Evolutionary conservation across 2,113 vertebrate species (phyloP).

Genomic region (Bufo bufo): DNA sequence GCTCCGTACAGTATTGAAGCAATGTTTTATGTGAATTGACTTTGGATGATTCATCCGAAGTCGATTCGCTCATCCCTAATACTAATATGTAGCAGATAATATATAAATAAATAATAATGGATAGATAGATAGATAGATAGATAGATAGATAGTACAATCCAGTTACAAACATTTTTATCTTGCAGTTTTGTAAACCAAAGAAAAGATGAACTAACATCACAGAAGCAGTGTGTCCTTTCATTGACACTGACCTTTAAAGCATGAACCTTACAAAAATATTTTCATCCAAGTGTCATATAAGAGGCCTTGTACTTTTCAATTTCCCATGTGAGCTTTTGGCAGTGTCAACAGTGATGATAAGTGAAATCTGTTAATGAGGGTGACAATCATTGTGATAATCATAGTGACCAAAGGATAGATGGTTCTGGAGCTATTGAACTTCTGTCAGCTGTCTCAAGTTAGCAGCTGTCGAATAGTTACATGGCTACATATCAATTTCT

Average conservation of each 20-base stretch:
- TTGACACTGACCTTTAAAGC: background rate
- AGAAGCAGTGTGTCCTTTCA: background rate
- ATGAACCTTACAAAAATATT: slow-evolving; percentile 1
- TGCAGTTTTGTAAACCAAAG: background rate
- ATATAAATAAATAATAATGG: background rate
- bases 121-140: background rate
- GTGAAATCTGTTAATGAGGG: slow-evolving; percentile 1
- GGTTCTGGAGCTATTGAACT: slow-evolving; percentile 25
- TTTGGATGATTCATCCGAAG: too few species aligned
- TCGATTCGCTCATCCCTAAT: too few species aligned
- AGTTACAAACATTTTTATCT: background rate
- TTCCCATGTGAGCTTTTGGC: background rate
- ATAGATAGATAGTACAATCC: background rate
- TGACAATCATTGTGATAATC: background rate
- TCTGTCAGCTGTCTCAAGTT: slow-evolving; percentile 34
- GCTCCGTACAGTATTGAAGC: too few species aligned
- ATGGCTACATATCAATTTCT: background rate
- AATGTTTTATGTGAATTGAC: too few species aligned
- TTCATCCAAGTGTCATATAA: background rate
- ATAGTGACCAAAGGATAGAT: slow-evolving; percentile 3
- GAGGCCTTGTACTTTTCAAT: background rate
- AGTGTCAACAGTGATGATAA: slow-evolving; percentile 12
- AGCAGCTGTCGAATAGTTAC: slow-evolving; percentile 42
- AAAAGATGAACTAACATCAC: background rate
- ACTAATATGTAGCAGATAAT: too few species aligned